Conservation (phyloP, 2,113 vertebrate species). For the Meleagris gallopavo region DNA sequence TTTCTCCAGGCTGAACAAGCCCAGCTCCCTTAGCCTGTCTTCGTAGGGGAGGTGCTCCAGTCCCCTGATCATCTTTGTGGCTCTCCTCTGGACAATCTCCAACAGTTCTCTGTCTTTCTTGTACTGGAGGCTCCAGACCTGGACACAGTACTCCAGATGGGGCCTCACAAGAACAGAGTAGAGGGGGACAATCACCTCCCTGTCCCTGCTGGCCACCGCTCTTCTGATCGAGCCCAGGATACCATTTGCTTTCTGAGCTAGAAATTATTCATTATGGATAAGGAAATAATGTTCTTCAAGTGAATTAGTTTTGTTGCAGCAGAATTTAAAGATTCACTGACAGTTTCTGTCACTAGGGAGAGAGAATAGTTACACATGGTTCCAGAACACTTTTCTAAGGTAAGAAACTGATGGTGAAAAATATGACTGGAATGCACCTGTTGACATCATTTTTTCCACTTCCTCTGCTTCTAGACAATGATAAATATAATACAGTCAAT, state of each 20-base stretch:
- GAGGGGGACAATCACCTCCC: too few relatives aligned
- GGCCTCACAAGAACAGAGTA: too few relatives aligned
- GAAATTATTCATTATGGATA: neutral
- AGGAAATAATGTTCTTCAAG: conserved; percentile 1
- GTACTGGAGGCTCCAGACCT: too few relatives aligned
- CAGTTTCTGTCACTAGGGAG: conserved; percentile 36
- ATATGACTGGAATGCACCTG: neutral
- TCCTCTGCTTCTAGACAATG: conserved; percentile 3
- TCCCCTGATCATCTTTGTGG: too few relatives aligned
- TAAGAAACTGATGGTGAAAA: neutral
- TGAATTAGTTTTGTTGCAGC: conserved; percentile 10
- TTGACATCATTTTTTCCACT: conserved; percentile 11
- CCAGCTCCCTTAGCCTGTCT: too few relatives aligned
- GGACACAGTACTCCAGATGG: too few relatives aligned
- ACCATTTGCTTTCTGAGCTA: neutral
- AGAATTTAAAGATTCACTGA: conserved; percentile 53
- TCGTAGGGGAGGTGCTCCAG: too few relatives aligned
- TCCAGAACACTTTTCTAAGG: neutral
- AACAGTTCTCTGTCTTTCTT: too few relatives aligned
- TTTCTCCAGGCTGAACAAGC: too few relatives aligned
- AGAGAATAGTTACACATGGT: neutral
- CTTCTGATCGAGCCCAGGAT: too few relatives aligned
- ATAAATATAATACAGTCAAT: conserved; percentile 15
- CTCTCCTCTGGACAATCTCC: too few relatives aligned
- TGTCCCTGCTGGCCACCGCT: too few relatives aligned